These are phyloP conservation scores for Tipula unca DNA, from an alignment of 2,888 invertebrate genomes.

Conservation along the genomic window DNA sequence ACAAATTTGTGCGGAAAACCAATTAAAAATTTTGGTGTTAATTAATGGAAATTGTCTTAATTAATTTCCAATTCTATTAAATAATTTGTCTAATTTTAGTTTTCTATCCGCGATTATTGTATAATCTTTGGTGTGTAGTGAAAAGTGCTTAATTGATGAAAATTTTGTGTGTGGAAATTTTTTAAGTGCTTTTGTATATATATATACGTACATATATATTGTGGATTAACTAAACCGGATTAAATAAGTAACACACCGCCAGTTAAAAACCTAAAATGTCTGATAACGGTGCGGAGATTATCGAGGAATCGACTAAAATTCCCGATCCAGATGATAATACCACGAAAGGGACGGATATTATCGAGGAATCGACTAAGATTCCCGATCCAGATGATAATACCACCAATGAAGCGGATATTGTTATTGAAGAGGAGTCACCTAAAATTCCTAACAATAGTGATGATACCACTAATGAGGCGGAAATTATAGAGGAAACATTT, in stretches of 20 bases:
- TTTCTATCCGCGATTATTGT: background rate
- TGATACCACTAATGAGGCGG: constrained; percentile 24
- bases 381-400: background rate
- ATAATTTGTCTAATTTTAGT: background rate
- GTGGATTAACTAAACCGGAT: background rate
- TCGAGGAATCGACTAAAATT: constrained; percentile 33
- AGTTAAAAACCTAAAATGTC: background rate
- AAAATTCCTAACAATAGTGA: background rate
- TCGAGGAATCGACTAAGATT: constrained; percentile 32
- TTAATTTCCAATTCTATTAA: background rate
- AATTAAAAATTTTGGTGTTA: background rate
- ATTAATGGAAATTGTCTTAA: background rate
- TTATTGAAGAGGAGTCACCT: background rate
- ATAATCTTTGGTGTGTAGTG: background rate
- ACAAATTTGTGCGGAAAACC: background rate
- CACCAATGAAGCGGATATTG: background rate
- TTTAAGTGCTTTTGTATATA: background rate
- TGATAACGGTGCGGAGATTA: constrained; percentile 30
- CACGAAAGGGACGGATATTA: background rate
- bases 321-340: background rate
- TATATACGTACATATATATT: background rate
- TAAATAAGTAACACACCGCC: background rate
- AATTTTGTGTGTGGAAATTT: background rate
- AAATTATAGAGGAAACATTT: constrained; percentile 37
- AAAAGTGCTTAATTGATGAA: background rate